A percentile compares a stretch with the other conserved stretches of the same genome.
Evolutionary conservation across 2,113 vertebrate genomes (phyloP).

Genomic region (Phycodurus eques): DNA sequence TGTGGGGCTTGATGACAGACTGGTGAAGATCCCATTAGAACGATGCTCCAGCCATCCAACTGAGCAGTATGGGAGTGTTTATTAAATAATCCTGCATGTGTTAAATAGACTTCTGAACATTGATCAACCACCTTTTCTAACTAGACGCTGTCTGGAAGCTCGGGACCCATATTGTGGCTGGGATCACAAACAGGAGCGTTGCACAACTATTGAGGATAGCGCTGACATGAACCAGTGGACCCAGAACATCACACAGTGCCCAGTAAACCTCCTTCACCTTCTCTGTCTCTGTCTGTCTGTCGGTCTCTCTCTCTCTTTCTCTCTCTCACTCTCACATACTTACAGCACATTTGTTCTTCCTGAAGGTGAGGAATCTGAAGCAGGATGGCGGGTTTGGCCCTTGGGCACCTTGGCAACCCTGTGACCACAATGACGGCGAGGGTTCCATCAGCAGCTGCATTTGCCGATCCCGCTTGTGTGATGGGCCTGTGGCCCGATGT

Average conservation of each 20-base stretch:
- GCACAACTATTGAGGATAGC: conserved; percentile 87
- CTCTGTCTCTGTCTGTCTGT: background rate
- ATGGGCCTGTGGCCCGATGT: conserved; percentile 83
- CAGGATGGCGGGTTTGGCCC: conserved; percentile 83
- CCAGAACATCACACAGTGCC: conserved; percentile 86
- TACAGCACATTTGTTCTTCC: background rate
- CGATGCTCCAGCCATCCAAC: conserved; percentile 82
- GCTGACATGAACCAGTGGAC: conserved; percentile 92
- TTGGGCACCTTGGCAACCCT: conserved; percentile 85
- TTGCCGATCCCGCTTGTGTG: conserved; percentile 83
- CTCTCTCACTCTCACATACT: no score
- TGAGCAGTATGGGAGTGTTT: conserved; percentile 71
- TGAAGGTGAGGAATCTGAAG: conserved; percentile 84
- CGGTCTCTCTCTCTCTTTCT: background rate
- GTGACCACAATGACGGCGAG: conserved; percentile 81
- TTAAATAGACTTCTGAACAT: background rate
- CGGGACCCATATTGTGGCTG: conserved; percentile 96
- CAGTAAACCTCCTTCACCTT: conserved; percentile 74
- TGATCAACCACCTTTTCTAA: background rate
- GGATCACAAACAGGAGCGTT: conserved; percentile 86
- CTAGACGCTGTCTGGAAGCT: conserved; percentile 86
- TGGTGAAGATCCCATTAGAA: conserved; percentile 87
- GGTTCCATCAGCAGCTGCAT: conserved; percentile 80
- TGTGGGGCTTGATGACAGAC: conserved; percentile 82
- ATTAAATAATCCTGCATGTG: background rate